These are phyloP conservation scores for Eulimnadia texana DNA, from an alignment of 1,140 invertebrate species.

Conservation along the genomic window DNA sequence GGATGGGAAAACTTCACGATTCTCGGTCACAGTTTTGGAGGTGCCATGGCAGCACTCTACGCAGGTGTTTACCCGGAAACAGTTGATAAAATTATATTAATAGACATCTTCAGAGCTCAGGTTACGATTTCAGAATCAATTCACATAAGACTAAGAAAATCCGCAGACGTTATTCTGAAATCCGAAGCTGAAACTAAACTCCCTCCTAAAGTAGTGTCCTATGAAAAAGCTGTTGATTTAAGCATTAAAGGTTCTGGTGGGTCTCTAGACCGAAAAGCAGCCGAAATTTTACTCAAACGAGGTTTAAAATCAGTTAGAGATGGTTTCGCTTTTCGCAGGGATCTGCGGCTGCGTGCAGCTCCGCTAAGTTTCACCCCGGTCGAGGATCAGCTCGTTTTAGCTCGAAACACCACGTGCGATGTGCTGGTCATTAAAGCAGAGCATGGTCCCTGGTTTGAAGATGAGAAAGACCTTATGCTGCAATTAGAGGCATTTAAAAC, in stretches of 20 bases:
- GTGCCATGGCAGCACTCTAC: conserved; percentile 25
- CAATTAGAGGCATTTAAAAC: conserved; percentile 16
- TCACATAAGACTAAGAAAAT: conserved; percentile 15
- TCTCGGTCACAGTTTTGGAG: conserved; percentile 31
- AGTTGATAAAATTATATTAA: conserved; percentile 22
- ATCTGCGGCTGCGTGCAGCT: conserved; percentile 17
- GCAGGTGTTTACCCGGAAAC: conserved; percentile 25
- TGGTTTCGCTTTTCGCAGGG: conserved; percentile 20
- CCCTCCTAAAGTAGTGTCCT: conserved; percentile 15
- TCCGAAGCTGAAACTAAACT: conserved; percentile 9
- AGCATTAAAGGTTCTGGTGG: conserved; percentile 19
- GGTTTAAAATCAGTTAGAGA: conserved; percentile 24
- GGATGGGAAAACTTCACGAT: conserved; percentile 28
- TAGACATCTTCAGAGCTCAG: conserved; percentile 25
- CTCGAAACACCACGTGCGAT: conserved; percentile 21
- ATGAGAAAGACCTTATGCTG: conserved; percentile 16
- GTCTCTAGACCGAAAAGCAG: conserved; percentile 23
- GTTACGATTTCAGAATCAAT: conserved; percentile 15
- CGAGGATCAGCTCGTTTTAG: conserved; percentile 19
- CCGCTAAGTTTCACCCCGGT: conserved; percentile 17
- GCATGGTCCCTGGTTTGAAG: conserved; percentile 19
- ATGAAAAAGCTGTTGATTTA: conserved; percentile 21
- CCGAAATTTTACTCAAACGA: conserved; percentile 24
- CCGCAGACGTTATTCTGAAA: neutral
- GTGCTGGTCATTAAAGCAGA: conserved; percentile 24